Percentiles rank a stretch among this genome's conserved stretches.
Conservation (phyloP, 2,797 vertebrate species). For the Graptemys geographica region DNA sequence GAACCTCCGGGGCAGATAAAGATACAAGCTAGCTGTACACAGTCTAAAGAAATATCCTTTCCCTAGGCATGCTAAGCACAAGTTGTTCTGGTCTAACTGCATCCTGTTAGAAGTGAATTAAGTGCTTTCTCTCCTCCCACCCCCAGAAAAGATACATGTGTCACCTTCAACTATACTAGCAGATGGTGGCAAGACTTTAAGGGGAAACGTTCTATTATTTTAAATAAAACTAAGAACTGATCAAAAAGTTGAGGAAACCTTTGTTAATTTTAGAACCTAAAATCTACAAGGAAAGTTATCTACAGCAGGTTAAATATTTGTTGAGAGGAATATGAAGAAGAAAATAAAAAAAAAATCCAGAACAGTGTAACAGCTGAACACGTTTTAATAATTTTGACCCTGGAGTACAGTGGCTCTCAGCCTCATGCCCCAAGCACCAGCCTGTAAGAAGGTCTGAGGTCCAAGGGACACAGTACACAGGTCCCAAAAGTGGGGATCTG, state of each 20-base stretch:
- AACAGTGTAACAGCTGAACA: not conserved
- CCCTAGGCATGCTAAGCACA: not conserved
- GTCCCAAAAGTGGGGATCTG: not conserved
- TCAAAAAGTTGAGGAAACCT: not conserved
- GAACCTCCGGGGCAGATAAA: not conserved
- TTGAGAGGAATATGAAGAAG: not conserved
- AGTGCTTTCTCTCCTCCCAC: not conserved
- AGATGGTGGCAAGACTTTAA: not conserved
- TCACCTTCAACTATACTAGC: not conserved
- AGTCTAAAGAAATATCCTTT: not conserved
- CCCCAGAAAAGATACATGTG: not conserved
- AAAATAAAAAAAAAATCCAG: not conserved
- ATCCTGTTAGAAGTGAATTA: not conserved
- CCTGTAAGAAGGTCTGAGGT: not conserved
- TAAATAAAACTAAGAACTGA: not conserved
- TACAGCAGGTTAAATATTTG: not conserved
- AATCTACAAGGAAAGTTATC: not conserved
- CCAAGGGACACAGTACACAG: not conserved
- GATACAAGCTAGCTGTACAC: not conserved
- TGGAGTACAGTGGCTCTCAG: not conserved
- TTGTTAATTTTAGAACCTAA: not conserved
- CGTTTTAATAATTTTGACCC: not conserved
- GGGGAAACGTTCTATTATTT: not conserved
- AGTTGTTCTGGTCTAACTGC: not conserved
- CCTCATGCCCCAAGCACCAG: not conserved